Conservation (phyloP, 2,113 vertebrate species). For the Thinocorus orbignyianus region DNA sequence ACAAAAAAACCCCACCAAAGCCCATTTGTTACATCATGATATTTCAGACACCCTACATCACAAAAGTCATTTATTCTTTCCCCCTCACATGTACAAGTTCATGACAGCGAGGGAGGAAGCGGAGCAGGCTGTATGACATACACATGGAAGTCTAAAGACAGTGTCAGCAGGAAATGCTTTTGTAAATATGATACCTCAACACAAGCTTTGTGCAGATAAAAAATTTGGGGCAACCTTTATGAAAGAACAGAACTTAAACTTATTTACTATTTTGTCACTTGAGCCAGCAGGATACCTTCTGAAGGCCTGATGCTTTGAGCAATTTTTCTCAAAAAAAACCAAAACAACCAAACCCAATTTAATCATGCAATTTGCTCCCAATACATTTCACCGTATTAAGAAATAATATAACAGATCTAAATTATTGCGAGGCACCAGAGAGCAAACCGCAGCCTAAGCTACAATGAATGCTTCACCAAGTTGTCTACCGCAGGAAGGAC, state of each 20-base stretch:
- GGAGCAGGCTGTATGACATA: background rate
- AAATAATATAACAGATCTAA: background rate
- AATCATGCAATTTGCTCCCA: background rate
- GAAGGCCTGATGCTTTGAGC: background rate
- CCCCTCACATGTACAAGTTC: background rate
- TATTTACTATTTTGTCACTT: background rate
- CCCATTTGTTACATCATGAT: background rate
- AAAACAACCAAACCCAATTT: background rate
- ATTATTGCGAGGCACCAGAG: background rate
- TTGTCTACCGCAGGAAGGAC: background rate
- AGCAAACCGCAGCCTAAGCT: background rate
- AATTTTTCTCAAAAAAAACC: background rate
- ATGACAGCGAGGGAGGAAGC: background rate
- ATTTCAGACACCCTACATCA: background rate
- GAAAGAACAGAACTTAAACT: background rate
- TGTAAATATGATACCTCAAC: background rate
- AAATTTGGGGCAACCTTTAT: background rate
- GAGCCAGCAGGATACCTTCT: background rate
- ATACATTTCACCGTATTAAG: background rate
- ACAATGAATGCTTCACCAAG: background rate
- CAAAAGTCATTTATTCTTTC: background rate
- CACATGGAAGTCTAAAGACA: background rate
- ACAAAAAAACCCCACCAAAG: background rate
- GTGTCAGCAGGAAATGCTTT: conserved; percentile 32
- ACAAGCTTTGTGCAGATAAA: background rate